Evolutionary conservation across 2,113 vertebrate species (phyloP).

Genomic region (Paramisgurnus dabryanus): DNA sequence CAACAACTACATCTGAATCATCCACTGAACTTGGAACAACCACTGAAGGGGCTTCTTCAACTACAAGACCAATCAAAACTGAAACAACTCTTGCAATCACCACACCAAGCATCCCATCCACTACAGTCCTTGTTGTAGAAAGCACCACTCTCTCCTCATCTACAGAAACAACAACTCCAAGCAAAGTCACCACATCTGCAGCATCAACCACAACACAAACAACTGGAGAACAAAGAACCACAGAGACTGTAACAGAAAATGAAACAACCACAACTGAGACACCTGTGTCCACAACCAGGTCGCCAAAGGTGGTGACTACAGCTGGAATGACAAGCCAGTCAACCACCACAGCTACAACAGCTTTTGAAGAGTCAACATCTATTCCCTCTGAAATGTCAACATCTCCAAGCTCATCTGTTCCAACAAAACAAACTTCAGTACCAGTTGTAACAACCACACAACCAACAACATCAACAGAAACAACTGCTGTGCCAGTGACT

Average conservation of each 20-base stretch:
- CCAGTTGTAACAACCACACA: not conserved
- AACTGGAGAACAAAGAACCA: not conserved
- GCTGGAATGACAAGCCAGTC: not conserved
- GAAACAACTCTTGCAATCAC: constrained; percentile 10
- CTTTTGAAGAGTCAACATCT: not conserved
- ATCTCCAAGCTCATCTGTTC: not conserved
- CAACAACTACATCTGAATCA: too few relatives aligned
- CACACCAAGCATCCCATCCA: not conserved
- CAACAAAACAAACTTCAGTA: not conserved
- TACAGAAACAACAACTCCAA: constrained; percentile 7
- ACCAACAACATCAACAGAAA: constrained; percentile 5
- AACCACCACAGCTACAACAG: not conserved
- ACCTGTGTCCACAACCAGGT: not conserved
- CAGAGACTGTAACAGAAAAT: not conserved
- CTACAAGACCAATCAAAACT: not conserved
- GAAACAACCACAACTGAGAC: not conserved
- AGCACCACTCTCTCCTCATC: not conserved
- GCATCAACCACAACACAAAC: not conserved
- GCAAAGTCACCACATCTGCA: not conserved
- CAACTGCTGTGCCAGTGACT: not conserved
- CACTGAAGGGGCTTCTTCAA: not conserved
- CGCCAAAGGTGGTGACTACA: not conserved
- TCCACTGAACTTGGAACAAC: too few relatives aligned
- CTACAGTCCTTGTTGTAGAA: not conserved
- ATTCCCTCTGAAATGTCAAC: constrained; percentile 21